Conservation (phyloP, 2,797 vertebrate species). For the Ciconia nigra region DNA sequence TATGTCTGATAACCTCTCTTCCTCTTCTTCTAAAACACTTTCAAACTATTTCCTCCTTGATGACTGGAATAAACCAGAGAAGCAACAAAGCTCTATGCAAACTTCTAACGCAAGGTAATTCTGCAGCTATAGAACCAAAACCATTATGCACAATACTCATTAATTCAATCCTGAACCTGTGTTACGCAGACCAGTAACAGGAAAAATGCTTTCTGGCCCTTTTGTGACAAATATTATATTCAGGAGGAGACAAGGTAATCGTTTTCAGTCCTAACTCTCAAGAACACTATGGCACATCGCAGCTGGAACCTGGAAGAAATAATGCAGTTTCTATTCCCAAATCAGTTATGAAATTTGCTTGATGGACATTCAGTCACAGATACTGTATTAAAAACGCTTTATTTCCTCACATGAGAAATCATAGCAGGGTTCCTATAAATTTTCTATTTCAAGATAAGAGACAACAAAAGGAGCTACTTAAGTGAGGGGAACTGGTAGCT, state of each 20-base stretch:
- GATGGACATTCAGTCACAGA: neutral
- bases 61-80: neutral
- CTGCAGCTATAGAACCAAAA: neutral
- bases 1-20: neutral
- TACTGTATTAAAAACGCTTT: neutral
- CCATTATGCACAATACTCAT: rapidly evolving
- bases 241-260: neutral
- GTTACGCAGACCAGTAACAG: neutral
- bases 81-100: neutral
- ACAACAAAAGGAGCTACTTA: neutral
- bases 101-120: neutral
- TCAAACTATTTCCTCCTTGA: neutral
- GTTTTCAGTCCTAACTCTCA: neutral
- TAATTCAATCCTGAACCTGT: neutral
- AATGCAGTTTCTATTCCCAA: neutral
- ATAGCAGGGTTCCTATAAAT: neutral
- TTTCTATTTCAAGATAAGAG: neutral
- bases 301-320: neutral
- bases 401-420: neutral
- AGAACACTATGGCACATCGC: neutral
- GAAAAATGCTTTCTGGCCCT: neutral
- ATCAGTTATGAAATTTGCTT: neutral
- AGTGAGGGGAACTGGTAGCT: neutral
- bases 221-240: neutral
- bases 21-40: neutral